A percentile compares a stretch with the other conserved stretches of the same genome.
Evolutionary conservation across 2,888 invertebrate species (phyloP).

Genomic region (Idaea aversata): DNA sequence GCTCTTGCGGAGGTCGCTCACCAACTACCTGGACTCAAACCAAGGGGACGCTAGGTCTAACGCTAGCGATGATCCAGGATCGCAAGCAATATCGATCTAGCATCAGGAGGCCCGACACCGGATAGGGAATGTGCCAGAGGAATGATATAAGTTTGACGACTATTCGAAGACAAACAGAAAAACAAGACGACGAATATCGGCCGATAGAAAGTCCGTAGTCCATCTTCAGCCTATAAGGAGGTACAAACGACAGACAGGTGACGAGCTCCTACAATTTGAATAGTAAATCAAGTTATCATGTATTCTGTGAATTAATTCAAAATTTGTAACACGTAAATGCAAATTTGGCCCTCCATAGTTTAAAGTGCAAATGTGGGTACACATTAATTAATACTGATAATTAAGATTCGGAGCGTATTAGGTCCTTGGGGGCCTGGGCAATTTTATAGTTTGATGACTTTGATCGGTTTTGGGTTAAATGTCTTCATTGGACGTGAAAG

Average conservation of each 20-base stretch:
- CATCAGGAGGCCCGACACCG: too few species aligned
- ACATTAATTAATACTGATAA: slow-evolving; percentile 49
- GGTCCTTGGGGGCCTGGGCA: not conserved
- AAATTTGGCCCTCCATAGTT: slow-evolving; percentile 35
- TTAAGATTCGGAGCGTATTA: slow-evolving; percentile 33
- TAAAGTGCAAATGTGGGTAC: slow-evolving; percentile 40
- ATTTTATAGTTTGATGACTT: not conserved
- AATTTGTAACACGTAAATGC: slow-evolving; percentile 30
- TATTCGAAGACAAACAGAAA: too few species aligned
- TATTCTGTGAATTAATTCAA: slow-evolving; percentile 18
- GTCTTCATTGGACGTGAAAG: not conserved
- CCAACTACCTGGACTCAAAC: too few species aligned
- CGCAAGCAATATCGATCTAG: too few species aligned
- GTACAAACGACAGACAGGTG: slow-evolving; percentile 4
- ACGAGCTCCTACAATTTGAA: slow-evolving; percentile 18
- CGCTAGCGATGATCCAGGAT: too few species aligned
- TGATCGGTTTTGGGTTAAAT: not conserved
- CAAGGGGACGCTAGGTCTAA: too few species aligned
- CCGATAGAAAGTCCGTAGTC: not conserved
- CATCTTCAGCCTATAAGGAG: not conserved
- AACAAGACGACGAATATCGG: not conserved
- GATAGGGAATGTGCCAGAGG: too few species aligned
- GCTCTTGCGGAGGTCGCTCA: too few species aligned
- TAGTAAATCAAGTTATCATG: slow-evolving; percentile 21
- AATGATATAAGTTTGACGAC: too few species aligned